Base-by-base conservation (phyloP, 1,140 invertebrate genomes). In the Eciton burchellii region DNA sequence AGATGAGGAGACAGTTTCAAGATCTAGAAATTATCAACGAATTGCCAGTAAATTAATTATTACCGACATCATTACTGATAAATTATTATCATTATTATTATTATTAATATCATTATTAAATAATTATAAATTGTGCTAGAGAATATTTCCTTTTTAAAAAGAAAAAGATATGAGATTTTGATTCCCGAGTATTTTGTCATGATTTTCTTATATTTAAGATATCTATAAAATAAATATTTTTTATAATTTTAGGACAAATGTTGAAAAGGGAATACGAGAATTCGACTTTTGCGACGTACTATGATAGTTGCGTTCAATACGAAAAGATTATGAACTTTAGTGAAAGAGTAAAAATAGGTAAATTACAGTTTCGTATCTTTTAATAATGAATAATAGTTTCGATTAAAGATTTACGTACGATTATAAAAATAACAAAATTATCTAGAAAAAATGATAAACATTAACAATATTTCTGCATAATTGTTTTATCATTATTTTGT, bases 291-390 rank as follows among this genome's bases (percentile, higher is more conserved):
- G 4, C 19, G 0, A 56, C 60, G 0, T 90, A 90, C 45, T 90
- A 89, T 35, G 5, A 89, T 4, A 90, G 83, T n/a, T 90, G 89
- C n/a, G 12, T 89, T 3, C 63, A 87, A 63, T 89, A 90, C 9
- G 85, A 89, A 12, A 41, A 24, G 24, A 63, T 35, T 9, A 16
- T 74, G 0, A 63, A 66, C 24, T n/a, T 21, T 4, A 24, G 0
- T 12, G 82, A 90, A 57, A 89, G 85, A 57, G 71, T 82, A 49
- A 0, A 21, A 9, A 16, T 87, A 26, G 89, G 89, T 90, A 82
- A 72, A 60, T 74, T 43, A n/a, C 3, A 26, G 0, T 57, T 45
- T 19, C 81, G 45, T n/a, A 54, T 19, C 24, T 57, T 35, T 35
- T 35, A 35, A 26, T 82, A 60, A 56, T 70, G 3, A 81, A 62